These are phyloP conservation scores for Teleopsis dalmanni DNA, from an alignment of 1,140 invertebrate genomes.

Conservation along the genomic window DNA sequence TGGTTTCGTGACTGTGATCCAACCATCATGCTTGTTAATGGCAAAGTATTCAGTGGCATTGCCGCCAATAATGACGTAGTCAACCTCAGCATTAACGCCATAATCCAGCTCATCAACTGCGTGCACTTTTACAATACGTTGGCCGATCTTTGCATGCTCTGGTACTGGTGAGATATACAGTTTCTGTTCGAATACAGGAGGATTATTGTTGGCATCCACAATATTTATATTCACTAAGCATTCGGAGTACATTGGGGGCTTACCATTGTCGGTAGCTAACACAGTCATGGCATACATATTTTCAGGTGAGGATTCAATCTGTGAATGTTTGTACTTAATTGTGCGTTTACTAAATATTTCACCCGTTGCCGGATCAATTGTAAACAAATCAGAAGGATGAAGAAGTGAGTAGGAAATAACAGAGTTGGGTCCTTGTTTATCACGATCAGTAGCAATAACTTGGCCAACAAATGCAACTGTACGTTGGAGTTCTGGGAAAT, in stretches of 20 bases:
- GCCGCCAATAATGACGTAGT: slow-evolving; percentile 69
- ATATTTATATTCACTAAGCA: slow-evolving; percentile 78
- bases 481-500: slow-evolving; percentile 78
- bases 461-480: slow-evolving; percentile 77
- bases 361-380: slow-evolving; percentile 81
- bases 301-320: slow-evolving; percentile 69
- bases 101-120: slow-evolving; percentile 73
- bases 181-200: slow-evolving; percentile 67
- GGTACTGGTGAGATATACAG: slow-evolving; percentile 77
- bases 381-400: slow-evolving; percentile 83
- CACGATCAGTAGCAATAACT: slow-evolving; percentile 78
- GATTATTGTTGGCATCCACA: slow-evolving; percentile 83
- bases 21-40: slow-evolving; percentile 67
- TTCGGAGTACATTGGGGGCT: slow-evolving; percentile 81
- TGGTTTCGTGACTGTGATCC: slow-evolving; percentile 64
- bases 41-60: slow-evolving; percentile 74
- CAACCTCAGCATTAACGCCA: slow-evolving; percentile 80
- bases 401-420: slow-evolving; percentile 85
- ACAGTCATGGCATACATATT: slow-evolving; percentile 81
- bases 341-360: slow-evolving; percentile 79
- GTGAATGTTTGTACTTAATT: slow-evolving; percentile 73
- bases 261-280: slow-evolving; percentile 85
- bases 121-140: slow-evolving; percentile 61
- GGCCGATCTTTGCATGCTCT: slow-evolving; percentile 61
- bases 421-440: slow-evolving; percentile 91